Base-by-base conservation (phyloP, 2,113 vertebrate genomes). In the Poecile atricapillus region DNA sequence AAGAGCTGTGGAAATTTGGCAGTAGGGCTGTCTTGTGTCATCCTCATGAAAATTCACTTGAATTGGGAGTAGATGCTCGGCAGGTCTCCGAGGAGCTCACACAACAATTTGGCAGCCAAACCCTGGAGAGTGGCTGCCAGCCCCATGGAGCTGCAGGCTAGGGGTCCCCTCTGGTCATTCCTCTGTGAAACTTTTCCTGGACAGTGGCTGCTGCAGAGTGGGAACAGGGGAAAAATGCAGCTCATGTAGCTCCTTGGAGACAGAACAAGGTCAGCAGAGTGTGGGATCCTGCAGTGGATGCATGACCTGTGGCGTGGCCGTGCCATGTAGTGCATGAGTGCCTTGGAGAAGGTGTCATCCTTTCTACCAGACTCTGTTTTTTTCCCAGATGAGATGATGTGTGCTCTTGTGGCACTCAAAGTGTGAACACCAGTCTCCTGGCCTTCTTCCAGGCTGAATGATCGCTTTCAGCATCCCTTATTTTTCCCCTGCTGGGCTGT, bases 351-450 rank as follows among this genome's bases (percentile, higher is more conserved):
- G 35, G 50, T 87, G 75, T 55, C 35, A 19, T 78, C 59, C 75
- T 77, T 75, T 74, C 47, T 30, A 25, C 14, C 15, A 47, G 89
- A 7, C 69, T 43, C 39, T 47, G 25, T 1, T 63, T 92, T 39
- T 88, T 83, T 75, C 49, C 70, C 55, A 70, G 79, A 87, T 86
- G 75, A 59, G 52, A 20, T 69, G 82, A 73, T 87, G 64, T 68
- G 47, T 59, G 31, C 17, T 93, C 75, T 80, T 3, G 7, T 21
- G 3, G 71, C 77, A 43, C 79, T 67, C 70, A 67, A 83, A 73
- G 87, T 91, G 94, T 91, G 94, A 95, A 93, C 94, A 91, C 63
- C 78, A 43, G 84, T 85, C 70, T 93, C 33, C 82, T 96, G 94
- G 92, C 85, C 35, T 13, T 30, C 47, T 93, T 95, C 88, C 90